phyloP scores from a whole-genome alignment of 2,113 vertebrate genomes.

The Leptodactylus fuscus region DNA sequence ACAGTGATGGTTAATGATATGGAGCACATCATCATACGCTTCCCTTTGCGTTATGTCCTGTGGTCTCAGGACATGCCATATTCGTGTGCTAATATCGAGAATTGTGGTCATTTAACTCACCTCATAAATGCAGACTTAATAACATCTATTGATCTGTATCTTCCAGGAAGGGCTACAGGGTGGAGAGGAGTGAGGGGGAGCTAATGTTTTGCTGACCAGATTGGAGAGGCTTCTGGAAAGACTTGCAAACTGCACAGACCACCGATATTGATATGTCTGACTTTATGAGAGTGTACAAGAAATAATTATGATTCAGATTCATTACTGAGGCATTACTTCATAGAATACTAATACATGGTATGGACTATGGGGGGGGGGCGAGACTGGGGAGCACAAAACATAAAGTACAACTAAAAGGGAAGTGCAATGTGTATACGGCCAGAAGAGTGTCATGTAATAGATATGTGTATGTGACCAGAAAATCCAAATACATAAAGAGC shows the following conservation, averaged over 20 bases:
- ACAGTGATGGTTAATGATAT: conserved; percentile 59
- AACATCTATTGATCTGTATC: conserved; percentile 65
- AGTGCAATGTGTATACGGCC: too few species aligned
- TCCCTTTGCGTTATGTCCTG: neutral
- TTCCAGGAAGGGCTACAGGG: conserved; percentile 64
- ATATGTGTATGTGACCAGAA: too few species aligned
- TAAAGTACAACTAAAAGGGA: too few species aligned
- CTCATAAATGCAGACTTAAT: conserved; percentile 63
- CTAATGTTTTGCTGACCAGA: conserved; percentile 58
- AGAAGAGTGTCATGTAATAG: too few species aligned
- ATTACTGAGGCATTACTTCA: neutral
- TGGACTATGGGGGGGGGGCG: too few species aligned
- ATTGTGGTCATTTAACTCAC: conserved; percentile 62
- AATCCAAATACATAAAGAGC: too few species aligned
- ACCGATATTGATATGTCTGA: conserved; percentile 36
- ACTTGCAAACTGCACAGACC: conserved; percentile 43
- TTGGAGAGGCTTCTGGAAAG: conserved; percentile 64
- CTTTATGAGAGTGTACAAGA: conserved; percentile 17
- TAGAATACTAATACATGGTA: neutral
- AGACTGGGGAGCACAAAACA: neutral
- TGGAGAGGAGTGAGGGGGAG: conserved; percentile 40
- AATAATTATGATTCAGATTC: conserved; percentile 21
- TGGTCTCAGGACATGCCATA: conserved; percentile 54
- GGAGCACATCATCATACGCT: neutral
- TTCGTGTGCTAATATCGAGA: conserved; percentile 59